Evolutionary conservation across 2,113 vertebrate genomes (phyloP).

Genomic region (Spizaetus ornatus): DNA sequence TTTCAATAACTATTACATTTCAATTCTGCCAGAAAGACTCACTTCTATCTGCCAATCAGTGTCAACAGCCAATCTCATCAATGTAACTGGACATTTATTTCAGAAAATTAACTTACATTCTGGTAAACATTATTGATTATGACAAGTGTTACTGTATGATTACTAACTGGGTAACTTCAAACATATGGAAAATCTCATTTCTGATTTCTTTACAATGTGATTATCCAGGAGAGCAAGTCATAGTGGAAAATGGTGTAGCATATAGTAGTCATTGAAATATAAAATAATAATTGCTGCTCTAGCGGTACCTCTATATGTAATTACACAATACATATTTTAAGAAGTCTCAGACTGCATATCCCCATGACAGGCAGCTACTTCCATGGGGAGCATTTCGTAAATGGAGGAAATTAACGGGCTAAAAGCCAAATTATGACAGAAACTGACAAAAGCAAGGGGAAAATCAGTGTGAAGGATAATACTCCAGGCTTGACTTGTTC

Average conservation of each 20-base stretch:
- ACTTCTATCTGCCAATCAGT: conserved; percentile 45
- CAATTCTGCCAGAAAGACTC: conserved; percentile 9
- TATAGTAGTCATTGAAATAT: background rate
- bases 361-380: background rate
- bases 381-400: background rate
- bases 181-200: conserved; percentile 47
- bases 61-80: conserved; percentile 53
- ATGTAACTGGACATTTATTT: conserved; percentile 41
- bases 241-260: background rate
- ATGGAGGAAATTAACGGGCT: background rate
- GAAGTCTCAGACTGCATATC: background rate
- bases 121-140: conserved; percentile 50
- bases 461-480: conserved; percentile 41
- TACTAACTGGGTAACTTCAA: conserved; percentile 31
- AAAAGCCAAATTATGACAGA: conserved; percentile 39
- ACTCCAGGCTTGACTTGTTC: conserved; percentile 38
- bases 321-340: conserved; percentile 23
- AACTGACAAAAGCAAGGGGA: conserved; percentile 30
- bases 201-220: background rate
- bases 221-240: background rate
- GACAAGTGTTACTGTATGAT: conserved; percentile 28
- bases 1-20: conserved; percentile 36
- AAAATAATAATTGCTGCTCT: background rate
- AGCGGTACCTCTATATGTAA: background rate
- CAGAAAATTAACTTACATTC: conserved; percentile 16